Conservation (phyloP, 2,888 invertebrate genomes). For the Pterostichus niger region DNA sequence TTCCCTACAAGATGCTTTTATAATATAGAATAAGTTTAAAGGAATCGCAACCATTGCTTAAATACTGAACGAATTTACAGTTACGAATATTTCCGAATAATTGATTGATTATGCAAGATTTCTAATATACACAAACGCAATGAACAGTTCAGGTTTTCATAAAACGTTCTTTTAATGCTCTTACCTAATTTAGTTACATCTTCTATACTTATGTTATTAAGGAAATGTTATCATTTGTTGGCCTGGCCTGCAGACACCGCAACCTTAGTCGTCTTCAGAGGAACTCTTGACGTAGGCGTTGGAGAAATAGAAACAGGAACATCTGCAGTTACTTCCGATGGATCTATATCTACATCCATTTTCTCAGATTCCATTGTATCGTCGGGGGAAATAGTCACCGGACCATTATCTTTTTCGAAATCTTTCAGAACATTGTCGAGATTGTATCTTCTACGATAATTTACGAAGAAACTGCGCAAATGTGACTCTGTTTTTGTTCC, state of each 20-base stretch:
- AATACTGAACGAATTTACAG: conserved; percentile 1
- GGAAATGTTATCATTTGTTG: conserved; percentile 61
- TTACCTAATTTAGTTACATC: conserved; percentile 22
- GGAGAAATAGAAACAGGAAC: conserved; percentile 46
- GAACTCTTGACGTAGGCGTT: conserved; percentile 22
- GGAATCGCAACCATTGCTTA: conserved; percentile 40
- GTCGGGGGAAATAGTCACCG: conserved; percentile 71
- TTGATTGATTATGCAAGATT: conserved; percentile 10
- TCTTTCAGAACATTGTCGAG: conserved; percentile 92
- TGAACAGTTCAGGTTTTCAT: conserved; percentile 37
- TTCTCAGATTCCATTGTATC: conserved; percentile 68
- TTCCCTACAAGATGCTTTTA: conserved; percentile 36
- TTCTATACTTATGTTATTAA: neutral
- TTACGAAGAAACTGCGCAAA: conserved; percentile 93
- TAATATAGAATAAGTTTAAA: conserved; percentile 31
- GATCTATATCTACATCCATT: conserved; percentile 71
- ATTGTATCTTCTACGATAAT: conserved; percentile 93
- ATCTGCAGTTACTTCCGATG: conserved; percentile 45
- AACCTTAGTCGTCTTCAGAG: conserved; percentile 52
- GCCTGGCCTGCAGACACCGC: conserved; percentile 56
- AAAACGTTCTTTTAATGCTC: conserved; percentile 14
- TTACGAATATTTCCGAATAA: neutral
- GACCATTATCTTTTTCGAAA: conserved; percentile 89
- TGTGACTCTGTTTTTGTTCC: conserved; percentile 97
- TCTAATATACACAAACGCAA: conserved; percentile 33